phyloP scores from a whole-genome alignment of 2,888 invertebrate genomes.

The Zeuzera pyrina region DNA sequence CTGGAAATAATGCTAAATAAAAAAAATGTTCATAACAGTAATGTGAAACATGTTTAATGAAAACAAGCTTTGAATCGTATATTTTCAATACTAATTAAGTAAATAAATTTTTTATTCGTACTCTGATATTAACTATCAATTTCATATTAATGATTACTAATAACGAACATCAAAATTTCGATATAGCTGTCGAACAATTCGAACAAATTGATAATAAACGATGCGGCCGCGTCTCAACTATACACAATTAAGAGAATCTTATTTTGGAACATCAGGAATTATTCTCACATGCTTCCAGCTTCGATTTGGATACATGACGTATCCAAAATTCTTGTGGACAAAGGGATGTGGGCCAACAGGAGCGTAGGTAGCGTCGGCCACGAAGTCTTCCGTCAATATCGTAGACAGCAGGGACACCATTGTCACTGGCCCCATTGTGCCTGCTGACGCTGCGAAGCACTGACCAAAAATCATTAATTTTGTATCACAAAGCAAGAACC shows the following conservation, averaged over 20 bases:
- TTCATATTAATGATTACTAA: too few relatives aligned
- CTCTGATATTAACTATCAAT: too few relatives aligned
- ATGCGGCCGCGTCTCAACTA: too few relatives aligned
- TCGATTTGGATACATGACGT: conserved; percentile 49
- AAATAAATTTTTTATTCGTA: too few relatives aligned
- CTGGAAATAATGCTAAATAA: too few relatives aligned
- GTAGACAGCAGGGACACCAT: conserved; percentile 69
- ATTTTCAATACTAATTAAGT: too few relatives aligned
- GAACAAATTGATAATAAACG: too few relatives aligned
- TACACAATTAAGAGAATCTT: conserved; percentile 17
- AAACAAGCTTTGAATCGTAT: too few relatives aligned
- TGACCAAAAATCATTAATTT: conserved; percentile 73
- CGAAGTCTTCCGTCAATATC: conserved; percentile 60
- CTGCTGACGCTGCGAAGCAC: conserved; percentile 50
- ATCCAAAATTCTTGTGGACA: conserved; percentile 56
- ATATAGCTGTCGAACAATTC: too few relatives aligned
- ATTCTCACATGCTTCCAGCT: conserved; percentile 44
- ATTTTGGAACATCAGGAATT: conserved; percentile 39
- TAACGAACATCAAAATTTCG: too few relatives aligned
- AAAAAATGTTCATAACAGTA: too few relatives aligned
- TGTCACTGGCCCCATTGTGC: conserved; percentile 60
- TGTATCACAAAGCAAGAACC: conserved; percentile 69
- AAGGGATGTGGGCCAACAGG: conserved; percentile 43
- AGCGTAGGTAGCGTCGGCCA: conserved; percentile 55
- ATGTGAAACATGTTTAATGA: too few relatives aligned